These are phyloP conservation scores for Meandrusa payeni DNA, from an alignment of 2,888 invertebrate genomes.

Conservation along the genomic window DNA sequence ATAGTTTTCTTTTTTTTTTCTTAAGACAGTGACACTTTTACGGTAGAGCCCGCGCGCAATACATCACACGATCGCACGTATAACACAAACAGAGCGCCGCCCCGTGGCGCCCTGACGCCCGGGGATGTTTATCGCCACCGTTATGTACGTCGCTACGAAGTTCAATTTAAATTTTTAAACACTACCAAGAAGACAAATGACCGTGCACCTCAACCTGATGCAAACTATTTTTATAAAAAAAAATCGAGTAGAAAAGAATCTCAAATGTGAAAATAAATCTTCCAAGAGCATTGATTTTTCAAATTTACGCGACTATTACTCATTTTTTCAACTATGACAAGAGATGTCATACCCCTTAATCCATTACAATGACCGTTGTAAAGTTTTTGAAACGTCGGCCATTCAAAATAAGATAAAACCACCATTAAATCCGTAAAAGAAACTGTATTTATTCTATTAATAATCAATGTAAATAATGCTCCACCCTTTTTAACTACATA, in stretches of 20 bases:
- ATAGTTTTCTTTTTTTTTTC: not conserved
- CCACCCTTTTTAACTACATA: too few species aligned
- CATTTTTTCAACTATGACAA: too few species aligned
- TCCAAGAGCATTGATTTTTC: not conserved
- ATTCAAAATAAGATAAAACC: too few species aligned
- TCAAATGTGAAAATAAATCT: not conserved
- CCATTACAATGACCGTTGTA: too few species aligned
- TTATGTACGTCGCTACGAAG: slow-evolving; percentile 49
- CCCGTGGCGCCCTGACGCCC: slow-evolving; percentile 41
- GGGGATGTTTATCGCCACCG: slow-evolving; percentile 64
- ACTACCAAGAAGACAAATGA: slow-evolving; percentile 35
- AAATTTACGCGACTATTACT: too few species aligned
- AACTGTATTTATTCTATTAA: too few species aligned
- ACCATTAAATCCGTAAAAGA: too few species aligned
- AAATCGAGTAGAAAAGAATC: not conserved
- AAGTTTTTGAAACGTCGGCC: too few species aligned
- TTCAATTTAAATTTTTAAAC: slow-evolving; percentile 63
- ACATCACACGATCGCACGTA: slow-evolving; percentile 39
- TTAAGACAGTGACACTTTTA: too few species aligned
- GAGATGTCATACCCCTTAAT: too few species aligned
- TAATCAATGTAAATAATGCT: too few species aligned
- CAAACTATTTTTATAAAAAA: not conserved
- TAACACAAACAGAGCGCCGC: slow-evolving; percentile 50
- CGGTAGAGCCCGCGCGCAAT: too few species aligned
- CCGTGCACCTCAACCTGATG: slow-evolving; percentile 12